Evolutionary conservation across 2,113 vertebrate genomes (phyloP).

Genomic region (Cricetomys ansorgei): DNA sequence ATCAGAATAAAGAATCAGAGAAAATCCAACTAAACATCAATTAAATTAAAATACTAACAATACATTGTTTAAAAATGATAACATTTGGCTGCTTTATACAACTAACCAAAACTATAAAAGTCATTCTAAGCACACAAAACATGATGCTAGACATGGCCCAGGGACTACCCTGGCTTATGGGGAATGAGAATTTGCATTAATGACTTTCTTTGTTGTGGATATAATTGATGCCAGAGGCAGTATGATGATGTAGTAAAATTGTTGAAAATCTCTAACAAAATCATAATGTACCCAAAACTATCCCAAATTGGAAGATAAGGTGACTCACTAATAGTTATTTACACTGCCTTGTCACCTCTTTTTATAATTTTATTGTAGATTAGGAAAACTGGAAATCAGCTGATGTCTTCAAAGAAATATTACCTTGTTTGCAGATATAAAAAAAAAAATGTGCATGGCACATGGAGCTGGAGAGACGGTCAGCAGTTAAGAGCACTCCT

Average conservation of each 20-base stretch:
- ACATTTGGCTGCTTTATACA: not conserved
- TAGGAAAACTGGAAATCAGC: not conserved
- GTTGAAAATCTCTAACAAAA: not conserved
- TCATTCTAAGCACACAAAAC: not conserved
- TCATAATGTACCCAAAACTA: not conserved
- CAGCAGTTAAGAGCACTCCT: not conserved
- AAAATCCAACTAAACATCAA: not conserved
- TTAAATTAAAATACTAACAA: not conserved
- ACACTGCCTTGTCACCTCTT: not conserved
- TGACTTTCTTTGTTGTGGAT: not conserved
- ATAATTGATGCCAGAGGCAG: not conserved
- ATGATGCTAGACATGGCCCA: not conserved
- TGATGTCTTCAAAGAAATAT: not conserved
- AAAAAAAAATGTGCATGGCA: not conserved
- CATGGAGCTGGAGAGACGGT: not conserved
- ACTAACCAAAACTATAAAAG: not conserved
- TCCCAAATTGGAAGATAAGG: not conserved
- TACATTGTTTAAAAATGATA: not conserved
- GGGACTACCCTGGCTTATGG: not conserved
- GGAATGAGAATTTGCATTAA: not conserved
- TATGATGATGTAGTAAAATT: not conserved
- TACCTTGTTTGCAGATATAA: not conserved
- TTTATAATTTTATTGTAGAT: not conserved
- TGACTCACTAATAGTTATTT: not conserved
- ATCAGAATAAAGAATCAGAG: not conserved